Evolutionary conservation across 2,113 vertebrate species (phyloP).

Genomic region (Brienomyrus longianalis): DNA sequence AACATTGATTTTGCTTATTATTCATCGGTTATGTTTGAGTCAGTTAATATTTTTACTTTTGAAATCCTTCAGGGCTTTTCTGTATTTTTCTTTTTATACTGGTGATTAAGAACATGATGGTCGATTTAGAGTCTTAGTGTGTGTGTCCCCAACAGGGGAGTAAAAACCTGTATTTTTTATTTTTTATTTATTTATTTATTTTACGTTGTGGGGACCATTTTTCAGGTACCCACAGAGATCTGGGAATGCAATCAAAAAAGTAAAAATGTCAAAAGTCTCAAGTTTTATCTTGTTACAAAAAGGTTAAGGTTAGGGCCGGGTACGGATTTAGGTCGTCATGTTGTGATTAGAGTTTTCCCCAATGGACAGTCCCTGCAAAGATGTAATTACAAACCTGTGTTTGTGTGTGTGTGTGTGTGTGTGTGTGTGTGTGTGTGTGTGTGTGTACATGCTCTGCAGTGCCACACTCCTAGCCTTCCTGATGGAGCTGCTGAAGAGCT

Average conservation of each 20-base stretch:
- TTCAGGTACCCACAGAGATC: no score
- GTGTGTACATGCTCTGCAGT: conserved; percentile 52
- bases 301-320: no score
- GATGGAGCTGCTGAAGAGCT: conserved; percentile 96
- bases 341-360: no score
- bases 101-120: background rate
- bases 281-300: no score
- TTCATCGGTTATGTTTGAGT: background rate
- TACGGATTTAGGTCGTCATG: no score
- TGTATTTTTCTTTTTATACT: background rate
- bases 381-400: no score
- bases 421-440: conserved; percentile 1
- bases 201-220: no score
- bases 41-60: conserved; percentile 1
- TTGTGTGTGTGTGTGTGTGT: conserved; percentile 5
- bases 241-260: no score
- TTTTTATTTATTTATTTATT: no score
- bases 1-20: conserved; percentile 7
- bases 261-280: no score
- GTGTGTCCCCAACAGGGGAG: conserved; percentile 19
- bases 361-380: no score
- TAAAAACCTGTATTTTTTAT: no score
- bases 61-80: background rate
- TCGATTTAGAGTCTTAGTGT: background rate
- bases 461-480: conserved; percentile 93